These are phyloP conservation scores for Smithornis capensis DNA, from an alignment of 2,113 vertebrate genomes.

Conservation along the genomic window DNA sequence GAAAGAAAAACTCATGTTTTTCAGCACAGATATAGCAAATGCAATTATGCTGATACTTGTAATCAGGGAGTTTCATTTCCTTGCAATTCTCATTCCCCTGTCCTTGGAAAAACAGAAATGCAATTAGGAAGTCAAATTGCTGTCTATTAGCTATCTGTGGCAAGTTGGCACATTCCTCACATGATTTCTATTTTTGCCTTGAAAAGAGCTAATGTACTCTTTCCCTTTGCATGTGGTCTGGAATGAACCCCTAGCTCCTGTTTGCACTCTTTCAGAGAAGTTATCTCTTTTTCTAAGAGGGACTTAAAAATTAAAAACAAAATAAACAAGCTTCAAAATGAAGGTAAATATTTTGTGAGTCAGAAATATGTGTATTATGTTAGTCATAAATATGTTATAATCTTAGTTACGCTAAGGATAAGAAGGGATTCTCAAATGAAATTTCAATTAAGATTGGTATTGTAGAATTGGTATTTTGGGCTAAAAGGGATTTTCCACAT, in stretches of 20 bases:
- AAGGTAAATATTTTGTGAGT: neutral
- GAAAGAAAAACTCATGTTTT: neutral
- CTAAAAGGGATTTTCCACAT: neutral
- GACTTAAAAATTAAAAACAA: neutral
- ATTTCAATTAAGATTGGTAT: neutral
- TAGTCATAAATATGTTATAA: neutral
- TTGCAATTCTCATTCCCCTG: slow-evolving; percentile 7
- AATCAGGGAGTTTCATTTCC: slow-evolving; percentile 51
- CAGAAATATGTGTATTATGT: neutral
- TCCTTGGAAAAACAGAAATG: slow-evolving; percentile 48
- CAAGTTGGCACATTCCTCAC: slow-evolving; percentile 27
- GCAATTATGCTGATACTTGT: slow-evolving; percentile 18
- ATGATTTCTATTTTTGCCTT: slow-evolving; percentile 34
- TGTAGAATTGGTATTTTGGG: neutral
- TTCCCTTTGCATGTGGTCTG: neutral
- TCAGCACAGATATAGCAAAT: neutral
- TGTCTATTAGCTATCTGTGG: neutral
- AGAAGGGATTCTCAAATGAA: neutral
- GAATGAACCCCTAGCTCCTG: neutral
- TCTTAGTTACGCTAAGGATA: neutral
- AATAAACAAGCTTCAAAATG: neutral
- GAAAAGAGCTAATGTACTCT: neutral
- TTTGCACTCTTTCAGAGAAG: neutral
- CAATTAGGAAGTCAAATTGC: slow-evolving; percentile 11
- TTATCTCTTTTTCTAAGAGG: neutral